Base-by-base conservation (phyloP, 2,113 vertebrate species). In the Recurvirostra avosetta region DNA sequence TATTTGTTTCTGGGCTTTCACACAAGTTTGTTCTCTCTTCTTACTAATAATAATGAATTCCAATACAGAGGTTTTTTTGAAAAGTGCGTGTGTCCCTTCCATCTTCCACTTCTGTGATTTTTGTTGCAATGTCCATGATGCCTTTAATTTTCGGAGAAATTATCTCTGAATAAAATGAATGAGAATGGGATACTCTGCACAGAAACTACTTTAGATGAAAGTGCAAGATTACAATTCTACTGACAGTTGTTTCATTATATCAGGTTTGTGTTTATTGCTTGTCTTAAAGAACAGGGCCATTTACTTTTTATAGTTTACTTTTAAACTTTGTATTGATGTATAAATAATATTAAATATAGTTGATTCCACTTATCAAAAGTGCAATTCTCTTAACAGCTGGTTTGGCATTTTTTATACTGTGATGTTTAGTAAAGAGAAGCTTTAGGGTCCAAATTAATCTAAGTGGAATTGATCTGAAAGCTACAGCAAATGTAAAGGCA, bases 381-480 rank as follows among this genome's bases (percentile, higher is more conserved):
- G 38, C 9, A 92, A 62, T 26, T 45, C 59, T 88, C 52, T 94
- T 77, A 88, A 26, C 36, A 38, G 50, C 55, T 93, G 38, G 36
- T 58, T 75, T 58, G 29, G 38, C 41, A 65, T 85, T 86, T 95
- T 92, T 94, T 59, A 61, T 83, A 96, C 59, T 30, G 6, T 67
- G 29, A 74, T 94, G 20, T 90, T 97, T 78, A 87, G 17, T 67
- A 91, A 95, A 93, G 79, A 88, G 49, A 67, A 92, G 50, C 27
- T 91, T 95, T 73, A 90, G 17, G 32, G 43, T 66, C 49, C 61
- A 92, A 86, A 93, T 92, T 95, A 78, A 96, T 75, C 71, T 65
- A 75, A 82, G 29, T 62, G 66, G 30, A 91, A 90, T 62, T 90
- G 36, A 91, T 90, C 72, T 56, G 16, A 53, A 93, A 53, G 67